phyloP scores from a whole-genome alignment of 1,140 invertebrate genomes.

The Dendroctonus ponderosae region DNA sequence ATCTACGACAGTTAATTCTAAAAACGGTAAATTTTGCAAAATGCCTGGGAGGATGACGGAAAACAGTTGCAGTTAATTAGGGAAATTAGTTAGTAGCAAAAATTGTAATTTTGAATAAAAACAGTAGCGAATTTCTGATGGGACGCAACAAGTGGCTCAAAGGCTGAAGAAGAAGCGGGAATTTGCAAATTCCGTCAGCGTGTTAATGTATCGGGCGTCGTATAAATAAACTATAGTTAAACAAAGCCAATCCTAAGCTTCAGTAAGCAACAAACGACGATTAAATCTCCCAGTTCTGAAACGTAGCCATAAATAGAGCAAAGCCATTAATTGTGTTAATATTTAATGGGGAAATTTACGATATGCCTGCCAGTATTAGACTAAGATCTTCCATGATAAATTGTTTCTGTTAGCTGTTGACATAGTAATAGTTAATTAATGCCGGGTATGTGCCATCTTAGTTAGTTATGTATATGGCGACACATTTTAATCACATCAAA shows the following conservation, averaged over 20 bases:
- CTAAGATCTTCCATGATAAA: conserved; percentile 29
- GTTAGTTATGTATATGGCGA: conserved; percentile 28
- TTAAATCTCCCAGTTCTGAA: conserved; percentile 24
- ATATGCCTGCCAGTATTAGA: conserved; percentile 26
- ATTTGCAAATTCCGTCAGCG: too few species aligned
- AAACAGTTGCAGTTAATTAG: too few species aligned
- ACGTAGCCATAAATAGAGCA: conserved; percentile 26
- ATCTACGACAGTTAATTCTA: too few species aligned
- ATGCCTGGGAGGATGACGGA: too few species aligned
- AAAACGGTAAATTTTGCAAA: too few species aligned
- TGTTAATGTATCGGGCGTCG: neutral
- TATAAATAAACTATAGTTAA: conserved; percentile 10
- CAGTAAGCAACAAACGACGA: conserved; percentile 27
- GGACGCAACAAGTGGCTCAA: too few species aligned
- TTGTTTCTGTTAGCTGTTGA: conserved; percentile 34
- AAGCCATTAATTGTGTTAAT: conserved; percentile 35
- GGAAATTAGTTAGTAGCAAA: too few species aligned
- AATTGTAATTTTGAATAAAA: too few species aligned
- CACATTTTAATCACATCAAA: conserved; percentile 24
- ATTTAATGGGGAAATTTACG: conserved; percentile 30
- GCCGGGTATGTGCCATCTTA: conserved; percentile 24
- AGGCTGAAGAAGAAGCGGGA: too few species aligned
- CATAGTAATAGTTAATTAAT: conserved; percentile 33
- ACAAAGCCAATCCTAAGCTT: conserved; percentile 23
- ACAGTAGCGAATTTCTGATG: too few species aligned